These are phyloP conservation scores for Labrus mixtus DNA, from an alignment of 2,113 vertebrate species.

Conservation along the genomic window DNA sequence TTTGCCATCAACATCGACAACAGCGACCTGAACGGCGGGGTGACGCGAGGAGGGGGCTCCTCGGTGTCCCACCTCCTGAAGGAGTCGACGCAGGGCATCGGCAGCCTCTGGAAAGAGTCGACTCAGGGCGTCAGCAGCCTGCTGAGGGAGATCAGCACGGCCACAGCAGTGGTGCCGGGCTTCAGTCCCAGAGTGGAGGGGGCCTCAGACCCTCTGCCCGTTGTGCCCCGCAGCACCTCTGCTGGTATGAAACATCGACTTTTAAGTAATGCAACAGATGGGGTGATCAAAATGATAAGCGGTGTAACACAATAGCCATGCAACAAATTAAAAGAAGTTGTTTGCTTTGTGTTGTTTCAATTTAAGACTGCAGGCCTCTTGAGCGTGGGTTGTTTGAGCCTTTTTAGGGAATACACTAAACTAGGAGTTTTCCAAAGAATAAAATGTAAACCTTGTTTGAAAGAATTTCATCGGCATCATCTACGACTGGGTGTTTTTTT, in stretches of 20 bases:
- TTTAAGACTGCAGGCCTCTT: background rate
- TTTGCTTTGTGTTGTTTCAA: background rate
- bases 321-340: background rate
- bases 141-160: conserved; percentile 92
- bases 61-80: conserved; percentile 92
- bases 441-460: no score
- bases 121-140: conserved; percentile 96
- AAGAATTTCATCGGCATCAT: no score
- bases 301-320: no score
- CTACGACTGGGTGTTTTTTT: no score
- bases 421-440: no score
- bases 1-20: conserved; percentile 99
- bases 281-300: no score
- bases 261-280: background rate
- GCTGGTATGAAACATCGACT: conserved; percentile 73
- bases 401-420: no score
- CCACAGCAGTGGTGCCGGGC: conserved; percentile 91
- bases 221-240: conserved; percentile 86
- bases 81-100: conserved; percentile 97
- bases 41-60: conserved; percentile 76
- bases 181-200: conserved; percentile 89
- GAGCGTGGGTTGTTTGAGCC: no score
- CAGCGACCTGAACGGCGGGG: conserved; percentile 92
- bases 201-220: conserved; percentile 90
- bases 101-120: conserved; percentile 94